Base-by-base conservation (phyloP, 2,113 vertebrate species). In the Ariopsis seemanni region DNA sequence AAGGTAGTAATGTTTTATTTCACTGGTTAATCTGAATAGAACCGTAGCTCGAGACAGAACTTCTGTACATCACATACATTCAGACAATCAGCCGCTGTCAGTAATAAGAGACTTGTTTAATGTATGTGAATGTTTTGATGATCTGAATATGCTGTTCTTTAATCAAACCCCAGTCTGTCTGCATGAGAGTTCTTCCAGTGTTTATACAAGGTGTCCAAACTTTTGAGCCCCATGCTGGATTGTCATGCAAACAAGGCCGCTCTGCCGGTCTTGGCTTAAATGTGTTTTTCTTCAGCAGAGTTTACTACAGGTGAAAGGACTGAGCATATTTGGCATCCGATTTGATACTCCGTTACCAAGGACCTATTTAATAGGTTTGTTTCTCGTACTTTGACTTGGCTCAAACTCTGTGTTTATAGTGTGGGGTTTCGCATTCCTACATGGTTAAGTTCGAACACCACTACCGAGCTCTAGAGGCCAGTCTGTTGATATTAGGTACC, bases 31-130 rank as follows among this genome's bases (percentile, higher is more conserved):
- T 89, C 67, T 82, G 55, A 83, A 53, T 82, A 80, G 27, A 22
- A 48, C 85, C 79, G 48, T 10, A 89, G 57, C 25, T 62, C 9
- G 12, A 57, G 82, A 81, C 62, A 48, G 53, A 52, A 87, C 84
- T 88, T 83, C 62, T 71, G 81, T 78, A 88, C 89, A 82, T 48
- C 30, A 57, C 62, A 78, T 90, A 42, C 7, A 55, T 89, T 89
- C 86, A 52, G 82, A 58, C 48, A 18, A 87, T 22, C 75, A 89
- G 88, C 84, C 12, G 53, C 88, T 90, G 90, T 91, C 92, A 93
- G 92, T 90, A 92, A 88, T 91, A 60, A 85, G 79, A 92, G 92
- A 92, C 86, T 93, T 94, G 92, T 94, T 93, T 92, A 93, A 92
- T 77, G 55, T 91, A 91, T 88, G 90, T 92, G 89, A 87, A 91